Evolutionary conservation across 1,140 invertebrate species (phyloP).

Genomic region (Papilio polyxenes): DNA sequence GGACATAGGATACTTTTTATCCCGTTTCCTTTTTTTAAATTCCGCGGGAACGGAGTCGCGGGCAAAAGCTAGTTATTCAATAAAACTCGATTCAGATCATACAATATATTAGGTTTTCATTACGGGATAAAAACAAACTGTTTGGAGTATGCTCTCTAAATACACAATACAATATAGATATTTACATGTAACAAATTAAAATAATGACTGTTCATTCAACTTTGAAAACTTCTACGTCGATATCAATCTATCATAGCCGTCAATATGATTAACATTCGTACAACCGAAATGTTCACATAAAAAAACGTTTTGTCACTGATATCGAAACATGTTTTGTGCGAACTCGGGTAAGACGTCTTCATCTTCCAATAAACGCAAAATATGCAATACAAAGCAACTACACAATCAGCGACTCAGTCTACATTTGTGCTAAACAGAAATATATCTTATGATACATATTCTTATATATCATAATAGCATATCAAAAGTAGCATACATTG

Average conservation of each 20-base stretch:
- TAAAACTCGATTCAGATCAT: slow-evolving; percentile 21
- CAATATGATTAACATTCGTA: background rate
- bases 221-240: background rate
- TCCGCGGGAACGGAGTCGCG: no score
- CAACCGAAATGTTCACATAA: background rate
- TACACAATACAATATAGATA: slow-evolving; percentile 2
- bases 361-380: background rate
- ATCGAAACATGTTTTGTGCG: background rate
- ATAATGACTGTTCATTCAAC: background rate
- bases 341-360: background rate
- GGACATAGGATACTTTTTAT: no score
- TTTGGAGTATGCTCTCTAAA: slow-evolving; percentile 9
- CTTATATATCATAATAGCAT: slow-evolving; percentile 32
- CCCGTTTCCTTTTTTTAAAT: no score
- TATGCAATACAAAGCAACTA: background rate
- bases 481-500: slow-evolving; percentile 30
- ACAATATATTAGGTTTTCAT: slow-evolving; percentile 19
- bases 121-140: background rate
- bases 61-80: background rate
- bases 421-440: slow-evolving; percentile 26
- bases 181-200: background rate
- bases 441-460: background rate
- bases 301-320: background rate
- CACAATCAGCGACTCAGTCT: background rate
- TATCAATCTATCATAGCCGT: background rate